Conservation (phyloP, 2,797 vertebrate species). For the Octomys mimax region DNA sequence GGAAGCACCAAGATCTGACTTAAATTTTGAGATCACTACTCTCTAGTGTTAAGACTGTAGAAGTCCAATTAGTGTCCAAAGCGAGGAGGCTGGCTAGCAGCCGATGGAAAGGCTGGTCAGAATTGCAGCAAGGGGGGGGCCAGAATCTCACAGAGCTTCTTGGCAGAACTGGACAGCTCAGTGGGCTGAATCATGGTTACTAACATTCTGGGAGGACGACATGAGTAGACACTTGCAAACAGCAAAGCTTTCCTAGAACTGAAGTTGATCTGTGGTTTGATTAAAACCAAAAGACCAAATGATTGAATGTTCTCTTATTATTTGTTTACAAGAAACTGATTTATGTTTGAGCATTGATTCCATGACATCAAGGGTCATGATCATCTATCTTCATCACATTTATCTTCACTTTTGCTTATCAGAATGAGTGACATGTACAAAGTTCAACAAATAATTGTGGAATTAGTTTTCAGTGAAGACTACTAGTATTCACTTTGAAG, state of each 20-base stretch:
- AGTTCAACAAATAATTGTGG: not conserved
- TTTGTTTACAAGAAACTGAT: not conserved
- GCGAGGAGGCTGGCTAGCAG: not conserved
- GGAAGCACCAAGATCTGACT: not conserved
- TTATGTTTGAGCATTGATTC: not conserved
- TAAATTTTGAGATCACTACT: not conserved
- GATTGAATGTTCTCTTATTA: not conserved
- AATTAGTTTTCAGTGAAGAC: not conserved
- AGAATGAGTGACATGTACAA: not conserved
- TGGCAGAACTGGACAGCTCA: not conserved
- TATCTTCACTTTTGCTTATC: not conserved
- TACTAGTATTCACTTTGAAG: not conserved
- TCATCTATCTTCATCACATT: not conserved
- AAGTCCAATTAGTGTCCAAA: not conserved
- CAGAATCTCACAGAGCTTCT: not conserved
- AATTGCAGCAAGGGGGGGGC: not conserved
- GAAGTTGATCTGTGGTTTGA: not conserved
- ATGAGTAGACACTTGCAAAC: accelerated
- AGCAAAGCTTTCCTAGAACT: not conserved
- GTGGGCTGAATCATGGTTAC: not conserved
- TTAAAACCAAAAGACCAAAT: conserved; percentile 35
- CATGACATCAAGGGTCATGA: not conserved
- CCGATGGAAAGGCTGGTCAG: not conserved
- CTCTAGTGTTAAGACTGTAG: not conserved
- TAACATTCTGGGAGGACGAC: not conserved